These are phyloP conservation scores for Drosophila triauraria DNA, from an alignment of 1,140 invertebrate species.

Conservation along the genomic window DNA sequence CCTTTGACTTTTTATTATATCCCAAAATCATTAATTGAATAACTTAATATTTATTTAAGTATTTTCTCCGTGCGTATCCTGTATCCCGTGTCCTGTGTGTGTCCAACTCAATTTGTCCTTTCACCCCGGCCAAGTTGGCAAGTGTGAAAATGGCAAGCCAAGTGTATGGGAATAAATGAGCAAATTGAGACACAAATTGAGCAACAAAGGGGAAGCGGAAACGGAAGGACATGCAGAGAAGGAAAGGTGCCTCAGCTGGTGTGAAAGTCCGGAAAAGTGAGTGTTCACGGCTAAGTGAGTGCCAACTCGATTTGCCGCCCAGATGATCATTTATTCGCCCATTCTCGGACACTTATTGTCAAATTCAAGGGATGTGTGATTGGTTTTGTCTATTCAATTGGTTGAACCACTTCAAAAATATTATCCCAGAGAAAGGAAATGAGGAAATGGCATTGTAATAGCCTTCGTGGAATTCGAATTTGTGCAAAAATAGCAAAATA, in stretches of 20 bases:
- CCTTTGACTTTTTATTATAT: too few species aligned
- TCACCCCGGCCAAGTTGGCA: not conserved
- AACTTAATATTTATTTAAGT: slow-evolving; percentile 9
- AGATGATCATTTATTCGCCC: slow-evolving; percentile 38
- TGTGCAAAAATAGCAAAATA: not conserved
- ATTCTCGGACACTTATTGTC: slow-evolving; percentile 31
- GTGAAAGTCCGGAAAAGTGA: slow-evolving; percentile 28
- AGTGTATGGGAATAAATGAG: slow-evolving; percentile 58
- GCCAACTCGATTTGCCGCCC: slow-evolving; percentile 23
- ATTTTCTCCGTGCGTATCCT: not conserved
- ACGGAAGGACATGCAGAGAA: slow-evolving; percentile 8
- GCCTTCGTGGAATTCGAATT: not conserved
- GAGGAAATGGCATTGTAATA: not conserved
- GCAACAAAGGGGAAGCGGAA: slow-evolving; percentile 25
- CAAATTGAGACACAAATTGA: slow-evolving; percentile 53
- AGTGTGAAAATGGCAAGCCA: slow-evolving; percentile 41
- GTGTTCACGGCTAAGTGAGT: slow-evolving; percentile 41
- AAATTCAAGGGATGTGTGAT: slow-evolving; percentile 17
- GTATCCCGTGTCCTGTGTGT: not conserved
- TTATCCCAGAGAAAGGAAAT: slow-evolving; percentile 2
- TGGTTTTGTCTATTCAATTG: slow-evolving; percentile 48
- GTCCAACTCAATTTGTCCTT: slow-evolving; percentile 29
- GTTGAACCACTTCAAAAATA: slow-evolving; percentile 33
- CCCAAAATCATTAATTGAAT: too few species aligned
- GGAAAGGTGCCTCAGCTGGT: slow-evolving; percentile 37